Conservation (phyloP, 1,140 invertebrate genomes). For the Sinella curviseta region DNA sequence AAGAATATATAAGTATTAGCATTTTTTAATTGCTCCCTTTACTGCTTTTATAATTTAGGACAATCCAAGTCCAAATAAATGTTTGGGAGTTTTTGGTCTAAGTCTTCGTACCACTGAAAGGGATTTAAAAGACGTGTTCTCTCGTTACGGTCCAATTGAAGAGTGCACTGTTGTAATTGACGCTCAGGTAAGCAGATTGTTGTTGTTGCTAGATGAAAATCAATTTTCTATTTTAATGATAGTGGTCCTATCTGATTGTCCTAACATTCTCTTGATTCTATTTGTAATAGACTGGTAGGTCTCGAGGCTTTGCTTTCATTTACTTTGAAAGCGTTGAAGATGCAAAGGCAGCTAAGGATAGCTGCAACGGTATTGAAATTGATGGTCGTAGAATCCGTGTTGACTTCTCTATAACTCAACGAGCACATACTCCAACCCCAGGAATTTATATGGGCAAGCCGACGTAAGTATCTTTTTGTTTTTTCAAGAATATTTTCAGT, state of each 20-base stretch:
- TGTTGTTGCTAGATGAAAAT: constrained; percentile 50
- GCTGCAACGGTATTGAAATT: constrained; percentile 89
- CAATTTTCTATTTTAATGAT: constrained; percentile 10
- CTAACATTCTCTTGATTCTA: constrained; percentile 41
- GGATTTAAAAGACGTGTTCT: constrained; percentile 90
- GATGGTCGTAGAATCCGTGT: constrained; percentile 89
- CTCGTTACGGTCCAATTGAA: constrained; percentile 87
- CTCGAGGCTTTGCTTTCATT: constrained; percentile 95
- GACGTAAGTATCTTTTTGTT: constrained; percentile 62
- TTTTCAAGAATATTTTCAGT: constrained; percentile 4
- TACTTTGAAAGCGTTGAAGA: constrained; percentile 88
- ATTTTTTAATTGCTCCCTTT: not conserved
- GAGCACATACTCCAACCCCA: constrained; percentile 95
- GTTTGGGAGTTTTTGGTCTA: constrained; percentile 91
- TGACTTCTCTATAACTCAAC: constrained; percentile 95
- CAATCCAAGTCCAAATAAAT: constrained; percentile 82
- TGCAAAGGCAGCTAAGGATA: constrained; percentile 90
- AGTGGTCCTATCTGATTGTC: not conserved
- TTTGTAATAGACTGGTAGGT: constrained; percentile 77
- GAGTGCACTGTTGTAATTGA: constrained; percentile 94
- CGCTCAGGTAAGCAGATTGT: constrained; percentile 87
- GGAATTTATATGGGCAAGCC: constrained; percentile 97
- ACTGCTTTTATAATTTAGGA: constrained; percentile 60
- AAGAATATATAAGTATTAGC: not conserved
- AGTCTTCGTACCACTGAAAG: constrained; percentile 89